Evolutionary conservation across 2,888 invertebrate species (phyloP), one percentile per base, ranked within the genome.

Genomic region (Copidosoma aretas): DNA sequence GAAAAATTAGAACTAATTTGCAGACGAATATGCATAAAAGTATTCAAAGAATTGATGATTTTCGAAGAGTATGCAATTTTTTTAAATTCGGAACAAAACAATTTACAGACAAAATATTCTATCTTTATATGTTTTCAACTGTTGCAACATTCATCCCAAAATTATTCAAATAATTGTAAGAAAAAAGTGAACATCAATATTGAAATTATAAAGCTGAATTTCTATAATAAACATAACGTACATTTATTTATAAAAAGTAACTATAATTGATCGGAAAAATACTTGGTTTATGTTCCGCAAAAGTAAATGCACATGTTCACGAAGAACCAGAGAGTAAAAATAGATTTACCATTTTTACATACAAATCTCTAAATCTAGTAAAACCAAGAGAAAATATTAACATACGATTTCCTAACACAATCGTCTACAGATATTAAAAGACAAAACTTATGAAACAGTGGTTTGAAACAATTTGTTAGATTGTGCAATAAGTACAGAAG

Each of bases 401-500:
- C 19, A 57, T 39, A 57, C n/a, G 14, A 41, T 5, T 39, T 10
- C 19, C 25, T 57, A 57, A 41, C 2, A 57, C 39, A 19, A 52
- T 17, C 19, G 52, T 52, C 21, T 22, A 52, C 12, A 19, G 19
- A 21, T 19, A 22, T 52, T 22, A 15, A 21, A 52, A 52, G 52
- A 22, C n/a, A 56, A 57, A 10, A 41, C 10, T 57, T 25, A 56
- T 24, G n/a, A 41, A 41, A 41, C 32, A 19, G 12, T 57, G 24
- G 14, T 46, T 17, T 46, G 43, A 46, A 46, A 46, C 43, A 46
- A 60, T 22, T 61, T 41, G 61, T 69, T 69, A 65, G 59, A 19
- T 53, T 62, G 59, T 66, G 63, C 63, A 19, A 58, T 71, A 63
- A 60, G 25, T 19, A 62, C 68, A 46, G 72, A 72, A 56, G 72